Base-by-base conservation (phyloP, 2,797 vertebrate species). In the Galagoides demidoff region DNA sequence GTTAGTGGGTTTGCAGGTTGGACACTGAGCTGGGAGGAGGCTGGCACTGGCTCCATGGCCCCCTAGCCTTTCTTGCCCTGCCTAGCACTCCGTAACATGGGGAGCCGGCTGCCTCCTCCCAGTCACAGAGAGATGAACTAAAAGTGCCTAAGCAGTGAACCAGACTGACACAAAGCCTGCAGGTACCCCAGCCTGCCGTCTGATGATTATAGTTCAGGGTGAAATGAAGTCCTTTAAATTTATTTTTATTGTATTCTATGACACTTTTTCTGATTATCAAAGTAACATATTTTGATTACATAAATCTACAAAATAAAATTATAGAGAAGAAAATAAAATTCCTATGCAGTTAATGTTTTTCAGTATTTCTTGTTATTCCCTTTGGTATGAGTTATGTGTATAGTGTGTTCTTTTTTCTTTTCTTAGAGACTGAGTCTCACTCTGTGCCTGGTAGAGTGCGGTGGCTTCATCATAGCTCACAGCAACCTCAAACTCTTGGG, bases 271-370 rank as follows among this genome's bases (percentile, higher is more conserved):
- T 76, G 17, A n/a, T 59, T 89, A 81, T 81, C 81, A 74, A 85
- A 81, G 85, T 68, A 74, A 74, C 27, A 57, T 17, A 70, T 45
- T 64, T 90, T 86, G n/a, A 49, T 79, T 59, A 17, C 61, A 22
- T 11, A 16, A 63, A 84, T 77, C 59, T 77, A 19, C 25, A 89
- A 89, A 90, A 73, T 79, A 55, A 91, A 93, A 74, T 37, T 78
- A 78, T 71, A 89, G 76, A 81, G 49, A 78, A 74, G 23, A 91
- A 84, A 73, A 87, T 39, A 89, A 86, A 82, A 87, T 63, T 83
- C n/a, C 31, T 74, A 82, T 77, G 10, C n/a, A 66, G 68, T 71
- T 86, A 77, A 49, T 11, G 55, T 55, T 86, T 90, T 83, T 49
- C 86, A 73, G 0, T 74, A 77, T 82, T 71, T 68, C 29, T 84